Conservation (phyloP, 1,140 invertebrate genomes). For the Augochlora pura region DNA sequence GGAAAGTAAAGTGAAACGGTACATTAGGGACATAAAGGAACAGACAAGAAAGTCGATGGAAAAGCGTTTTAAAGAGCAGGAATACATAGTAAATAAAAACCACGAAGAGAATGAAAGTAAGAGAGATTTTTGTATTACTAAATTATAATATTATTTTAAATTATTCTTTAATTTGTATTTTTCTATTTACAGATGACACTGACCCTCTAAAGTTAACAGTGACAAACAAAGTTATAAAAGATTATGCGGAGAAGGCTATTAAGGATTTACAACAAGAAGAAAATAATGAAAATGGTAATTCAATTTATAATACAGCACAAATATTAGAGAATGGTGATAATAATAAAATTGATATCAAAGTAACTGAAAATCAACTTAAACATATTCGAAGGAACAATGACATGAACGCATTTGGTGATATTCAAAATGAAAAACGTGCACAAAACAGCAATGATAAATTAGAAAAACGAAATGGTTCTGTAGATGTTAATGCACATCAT, state of each 20-base stretch:
- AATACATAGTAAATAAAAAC: constrained; percentile 30
- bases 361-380: constrained; percentile 22
- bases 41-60: constrained; percentile 61
- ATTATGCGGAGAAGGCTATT: constrained; percentile 66
- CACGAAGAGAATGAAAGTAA: constrained; percentile 53
- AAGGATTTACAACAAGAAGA: constrained; percentile 66
- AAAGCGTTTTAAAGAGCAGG: constrained; percentile 55
- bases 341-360: constrained; percentile 38
- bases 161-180: not conserved
- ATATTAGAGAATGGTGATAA: constrained; percentile 62
- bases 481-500: constrained; percentile 28
- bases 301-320: constrained; percentile 19
- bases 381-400: constrained; percentile 23
- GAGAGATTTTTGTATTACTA: constrained; percentile 12
- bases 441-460: constrained; percentile 27
- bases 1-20: constrained; percentile 74
- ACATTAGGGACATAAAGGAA: constrained; percentile 71
- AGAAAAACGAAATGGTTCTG: constrained; percentile 54
- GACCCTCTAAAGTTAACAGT: constrained; percentile 22
- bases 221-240: constrained; percentile 61
- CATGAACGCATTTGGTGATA: constrained; percentile 11
- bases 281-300: constrained; percentile 41
- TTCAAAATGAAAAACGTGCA: constrained; percentile 26
- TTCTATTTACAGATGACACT: constrained; percentile 36
- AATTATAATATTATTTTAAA: not conserved